Percentiles rank a stretch among this genome's conserved stretches.
These are phyloP conservation scores for Rhagonycha fulva DNA, from an alignment of 2,888 invertebrate genomes.

Conservation along the genomic window DNA sequence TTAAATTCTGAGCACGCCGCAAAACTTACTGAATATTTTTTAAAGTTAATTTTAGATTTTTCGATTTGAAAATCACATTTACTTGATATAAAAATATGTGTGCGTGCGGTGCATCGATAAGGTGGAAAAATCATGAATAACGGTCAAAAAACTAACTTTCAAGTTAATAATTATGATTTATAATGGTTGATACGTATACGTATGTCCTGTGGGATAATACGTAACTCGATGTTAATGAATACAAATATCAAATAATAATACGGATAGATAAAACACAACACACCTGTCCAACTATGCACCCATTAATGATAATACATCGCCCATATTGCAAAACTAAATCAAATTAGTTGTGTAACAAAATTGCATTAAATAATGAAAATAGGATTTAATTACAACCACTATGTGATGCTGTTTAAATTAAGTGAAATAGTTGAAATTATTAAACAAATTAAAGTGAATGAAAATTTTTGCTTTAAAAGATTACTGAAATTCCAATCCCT, in stretches of 20 bases:
- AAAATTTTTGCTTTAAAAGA: neutral
- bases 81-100: conserved; percentile 25
- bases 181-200: neutral
- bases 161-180: conserved; percentile 24
- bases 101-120: conserved; percentile 24
- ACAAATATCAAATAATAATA: conserved; percentile 16
- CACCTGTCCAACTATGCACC: conserved; percentile 4
- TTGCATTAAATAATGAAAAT: neutral
- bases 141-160: conserved; percentile 21
- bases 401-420: neutral
- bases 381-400: neutral
- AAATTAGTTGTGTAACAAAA: neutral
- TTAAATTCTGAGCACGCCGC: conserved; percentile 10
- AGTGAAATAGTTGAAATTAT: neutral
- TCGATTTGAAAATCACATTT: conserved; percentile 17
- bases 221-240: conserved; percentile 19
- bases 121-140: neutral
- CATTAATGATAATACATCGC: conserved; percentile 6
- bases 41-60: conserved; percentile 12
- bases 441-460: neutral
- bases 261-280: conserved; percentile 9
- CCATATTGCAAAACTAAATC: neutral
- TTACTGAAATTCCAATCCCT: neutral
- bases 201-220: conserved; percentile 5
- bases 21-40: conserved; percentile 11